Conservation (phyloP, 2,888 invertebrate genomes). For the Timema podura region DNA sequence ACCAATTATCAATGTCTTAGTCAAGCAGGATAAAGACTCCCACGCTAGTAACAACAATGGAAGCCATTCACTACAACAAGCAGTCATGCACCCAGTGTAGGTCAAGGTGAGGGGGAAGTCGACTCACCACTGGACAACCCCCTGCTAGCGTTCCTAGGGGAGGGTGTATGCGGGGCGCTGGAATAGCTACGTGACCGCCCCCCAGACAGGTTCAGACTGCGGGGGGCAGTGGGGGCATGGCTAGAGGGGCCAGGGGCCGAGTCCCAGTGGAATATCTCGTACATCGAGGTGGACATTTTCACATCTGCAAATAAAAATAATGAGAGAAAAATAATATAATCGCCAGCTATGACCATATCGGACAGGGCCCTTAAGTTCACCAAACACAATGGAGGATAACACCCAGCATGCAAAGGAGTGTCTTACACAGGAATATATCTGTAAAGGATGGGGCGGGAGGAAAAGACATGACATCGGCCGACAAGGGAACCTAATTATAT, state of each 20-base stretch:
- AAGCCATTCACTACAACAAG: too few relatives aligned
- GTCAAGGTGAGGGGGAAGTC: neutral
- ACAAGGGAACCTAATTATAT: too few relatives aligned
- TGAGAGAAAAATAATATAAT: neutral
- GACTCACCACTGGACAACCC: slow-evolving; percentile 43
- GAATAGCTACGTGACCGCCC: slow-evolving; percentile 23
- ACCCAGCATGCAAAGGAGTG: too few relatives aligned
- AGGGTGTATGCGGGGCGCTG: slow-evolving; percentile 31
- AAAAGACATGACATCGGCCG: too few relatives aligned
- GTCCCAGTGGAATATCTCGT: slow-evolving; percentile 68
- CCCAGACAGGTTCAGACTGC: slow-evolving; percentile 24
- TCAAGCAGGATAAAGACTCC: too few relatives aligned
- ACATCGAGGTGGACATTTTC: slow-evolving; percentile 67
- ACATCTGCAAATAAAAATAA: slow-evolving; percentile 50
- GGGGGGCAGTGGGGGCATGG: slow-evolving; percentile 37
- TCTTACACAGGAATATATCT: too few relatives aligned
- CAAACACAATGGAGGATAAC: too few relatives aligned
- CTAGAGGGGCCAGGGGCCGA: slow-evolving; percentile 45
- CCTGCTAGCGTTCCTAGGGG: slow-evolving; percentile 38
- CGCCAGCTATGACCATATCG: too few relatives aligned
- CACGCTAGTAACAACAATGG: too few relatives aligned
- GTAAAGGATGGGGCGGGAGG: too few relatives aligned
- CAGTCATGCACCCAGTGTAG: neutral
- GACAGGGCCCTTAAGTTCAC: too few relatives aligned
- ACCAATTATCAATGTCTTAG: too few relatives aligned